Percentiles rank a stretch among this genome's conserved stretches.
phyloP scores from a whole-genome alignment of 1,140 invertebrate species.

The Rhagoletis zephyria region DNA sequence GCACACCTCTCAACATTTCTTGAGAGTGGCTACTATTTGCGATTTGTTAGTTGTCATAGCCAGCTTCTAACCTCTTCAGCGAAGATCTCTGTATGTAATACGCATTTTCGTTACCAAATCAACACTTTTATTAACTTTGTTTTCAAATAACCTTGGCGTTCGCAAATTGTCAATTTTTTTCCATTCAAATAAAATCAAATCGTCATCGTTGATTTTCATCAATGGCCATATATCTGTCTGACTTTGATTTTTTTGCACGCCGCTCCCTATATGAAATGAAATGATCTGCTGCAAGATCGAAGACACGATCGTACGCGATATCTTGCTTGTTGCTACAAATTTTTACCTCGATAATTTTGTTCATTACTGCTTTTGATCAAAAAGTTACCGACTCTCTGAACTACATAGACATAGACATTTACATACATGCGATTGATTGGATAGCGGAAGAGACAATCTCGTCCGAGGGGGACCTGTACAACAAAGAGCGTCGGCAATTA shows the following conservation, averaged over 20 bases:
- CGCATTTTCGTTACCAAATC: no score
- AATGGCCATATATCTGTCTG: not conserved
- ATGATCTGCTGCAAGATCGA: not conserved
- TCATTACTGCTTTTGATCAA: constrained; percentile 16
- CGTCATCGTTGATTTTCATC: not conserved
- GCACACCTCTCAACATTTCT: no score
- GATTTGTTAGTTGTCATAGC: no score
- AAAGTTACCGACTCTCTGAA: not conserved
- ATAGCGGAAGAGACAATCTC: not conserved
- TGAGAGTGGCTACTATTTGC: no score
- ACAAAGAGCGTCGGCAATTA: constrained; percentile 37
- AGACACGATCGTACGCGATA: not conserved
- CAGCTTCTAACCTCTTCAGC: no score
- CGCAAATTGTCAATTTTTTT: not conserved
- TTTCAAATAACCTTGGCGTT: not conserved
- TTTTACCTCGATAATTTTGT: not conserved
- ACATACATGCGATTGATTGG: not conserved
- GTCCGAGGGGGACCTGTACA: not conserved
- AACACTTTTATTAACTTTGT: not conserved
- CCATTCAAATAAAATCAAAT: not conserved
- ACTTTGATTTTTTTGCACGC: not conserved
- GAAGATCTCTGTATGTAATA: no score
- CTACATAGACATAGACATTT: no score
- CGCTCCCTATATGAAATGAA: not conserved
- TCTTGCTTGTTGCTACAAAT: not conserved